Conservation (phyloP, 2,888 invertebrate genomes). For the Drosophila macrothrix region DNA sequence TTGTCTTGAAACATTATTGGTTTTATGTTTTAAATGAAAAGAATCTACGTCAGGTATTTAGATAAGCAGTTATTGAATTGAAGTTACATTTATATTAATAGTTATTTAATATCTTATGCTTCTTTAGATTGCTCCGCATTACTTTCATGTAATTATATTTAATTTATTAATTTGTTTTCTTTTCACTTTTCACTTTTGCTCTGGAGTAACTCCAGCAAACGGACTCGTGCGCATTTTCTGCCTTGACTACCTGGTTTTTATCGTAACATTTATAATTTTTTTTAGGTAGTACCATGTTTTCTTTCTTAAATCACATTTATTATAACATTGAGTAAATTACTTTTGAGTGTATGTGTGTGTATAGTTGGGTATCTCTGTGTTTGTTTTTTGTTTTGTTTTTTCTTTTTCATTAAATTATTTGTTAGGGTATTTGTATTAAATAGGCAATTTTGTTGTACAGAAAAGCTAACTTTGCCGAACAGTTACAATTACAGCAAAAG, state of each 20-base stretch:
- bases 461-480: constrained; percentile 68
- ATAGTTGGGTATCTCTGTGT: constrained; percentile 54
- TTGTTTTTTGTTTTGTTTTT: constrained; percentile 16
- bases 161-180: constrained; percentile 34
- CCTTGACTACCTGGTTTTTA: constrained; percentile 52
- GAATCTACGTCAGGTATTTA: constrained; percentile 84
- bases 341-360: constrained; percentile 71
- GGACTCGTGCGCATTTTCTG: constrained; percentile 33
- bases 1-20: constrained; percentile 58
- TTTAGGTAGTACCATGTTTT: constrained; percentile 71
- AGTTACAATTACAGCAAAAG: constrained; percentile 60
- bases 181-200: constrained; percentile 36
- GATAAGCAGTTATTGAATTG: constrained; percentile 83
- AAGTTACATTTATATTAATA: constrained; percentile 77
- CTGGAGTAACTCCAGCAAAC: constrained; percentile 41
- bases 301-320: constrained; percentile 79
- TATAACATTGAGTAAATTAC: constrained; percentile 79
- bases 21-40: constrained; percentile 74
- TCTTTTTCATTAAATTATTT: constrained; percentile 39
- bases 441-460: constrained; percentile 60
- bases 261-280: constrained; percentile 57
- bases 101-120: constrained; percentile 66
- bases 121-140: constrained; percentile 65
- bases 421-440: constrained; percentile 55
- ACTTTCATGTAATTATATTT: constrained; percentile 53